Evolutionary conservation across 2,888 invertebrate species (phyloP).

Genomic region (Phyllotreta striolata): DNA sequence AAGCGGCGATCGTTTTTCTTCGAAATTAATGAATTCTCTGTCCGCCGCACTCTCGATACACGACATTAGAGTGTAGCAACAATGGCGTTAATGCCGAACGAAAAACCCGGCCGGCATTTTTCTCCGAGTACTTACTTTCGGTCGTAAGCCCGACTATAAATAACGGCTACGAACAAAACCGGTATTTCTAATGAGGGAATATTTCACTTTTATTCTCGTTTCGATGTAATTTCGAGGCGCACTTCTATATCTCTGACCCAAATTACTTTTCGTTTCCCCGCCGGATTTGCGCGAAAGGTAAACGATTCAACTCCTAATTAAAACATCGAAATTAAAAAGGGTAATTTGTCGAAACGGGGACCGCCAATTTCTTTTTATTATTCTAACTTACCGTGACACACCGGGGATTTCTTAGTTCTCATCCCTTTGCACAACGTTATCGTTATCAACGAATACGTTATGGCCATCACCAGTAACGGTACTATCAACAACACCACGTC

Average conservation of each 20-base stretch:
- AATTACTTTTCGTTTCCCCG: slow-evolving; percentile 6
- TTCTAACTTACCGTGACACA: slow-evolving; percentile 48
- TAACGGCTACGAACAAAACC: slow-evolving; percentile 5
- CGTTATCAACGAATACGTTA: slow-evolving; percentile 70
- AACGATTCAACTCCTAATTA: too few relatives aligned
- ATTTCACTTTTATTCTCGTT: slow-evolving; percentile 15
- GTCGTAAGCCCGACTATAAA: slow-evolving; percentile 6
- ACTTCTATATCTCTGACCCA: slow-evolving; percentile 12
- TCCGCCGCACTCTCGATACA: slow-evolving; percentile 6
- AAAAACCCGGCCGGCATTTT: slow-evolving; percentile 8
- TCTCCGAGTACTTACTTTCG: slow-evolving; percentile 3
- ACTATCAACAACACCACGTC: slow-evolving; percentile 71
- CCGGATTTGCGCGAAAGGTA: too few relatives aligned
- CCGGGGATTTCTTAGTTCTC: slow-evolving; percentile 53
- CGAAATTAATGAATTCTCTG: background rate
- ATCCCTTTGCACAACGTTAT: slow-evolving; percentile 63
- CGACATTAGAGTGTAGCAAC: background rate
- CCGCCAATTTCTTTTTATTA: background rate
- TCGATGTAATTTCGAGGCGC: slow-evolving; percentile 8
- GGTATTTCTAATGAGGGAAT: slow-evolving; percentile 16
- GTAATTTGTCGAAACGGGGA: background rate
- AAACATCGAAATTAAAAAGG: background rate
- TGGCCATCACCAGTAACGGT: slow-evolving; percentile 70
- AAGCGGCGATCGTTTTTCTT: background rate
- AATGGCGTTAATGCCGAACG: background rate